phyloP scores from a whole-genome alignment of 2,888 invertebrate species.

The Callosobruchus maculatus region DNA sequence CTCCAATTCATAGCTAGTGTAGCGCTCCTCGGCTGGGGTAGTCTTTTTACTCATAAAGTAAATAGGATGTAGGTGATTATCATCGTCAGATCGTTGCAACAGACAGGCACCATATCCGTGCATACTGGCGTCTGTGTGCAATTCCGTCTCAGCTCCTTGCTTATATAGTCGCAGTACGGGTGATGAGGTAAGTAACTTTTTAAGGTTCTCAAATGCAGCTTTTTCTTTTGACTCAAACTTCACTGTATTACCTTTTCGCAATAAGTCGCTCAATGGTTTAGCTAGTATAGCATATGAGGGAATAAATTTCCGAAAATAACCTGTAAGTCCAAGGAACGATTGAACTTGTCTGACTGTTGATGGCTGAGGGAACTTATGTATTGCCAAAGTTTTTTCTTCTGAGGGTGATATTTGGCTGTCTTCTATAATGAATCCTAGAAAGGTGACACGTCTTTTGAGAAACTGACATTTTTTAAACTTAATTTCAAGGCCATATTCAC shows the following conservation, averaged over 20 bases:
- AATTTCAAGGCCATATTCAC: conserved; percentile 31
- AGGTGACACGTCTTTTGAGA: conserved; percentile 20
- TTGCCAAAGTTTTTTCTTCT: conserved; percentile 28
- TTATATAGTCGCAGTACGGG: conserved; percentile 2
- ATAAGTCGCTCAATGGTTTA: conserved; percentile 34
- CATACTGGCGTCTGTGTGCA: conserved; percentile 23
- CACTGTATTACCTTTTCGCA: conserved; percentile 24
- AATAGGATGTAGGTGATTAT: conserved; percentile 25
- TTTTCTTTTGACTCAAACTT: conserved; percentile 6
- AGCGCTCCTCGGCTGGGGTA: conserved; percentile 31
- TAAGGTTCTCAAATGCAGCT: too few species aligned
- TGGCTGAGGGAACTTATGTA: conserved; percentile 31
- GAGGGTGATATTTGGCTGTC: conserved; percentile 29
- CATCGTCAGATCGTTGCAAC: conserved; percentile 17
- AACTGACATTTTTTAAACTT: conserved; percentile 42
- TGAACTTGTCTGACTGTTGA: conserved; percentile 29
- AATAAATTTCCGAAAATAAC: conserved; percentile 40
- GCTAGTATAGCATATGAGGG: conserved; percentile 32
- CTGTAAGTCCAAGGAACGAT: conserved; percentile 36
- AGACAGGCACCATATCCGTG: conserved; percentile 22
- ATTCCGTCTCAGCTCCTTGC: conserved; percentile 13
- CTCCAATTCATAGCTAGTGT: conserved; percentile 39
- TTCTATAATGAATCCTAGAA: conserved; percentile 33
- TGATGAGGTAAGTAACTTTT: too few species aligned
- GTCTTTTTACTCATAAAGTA: conserved; percentile 29